A percentile compares a stretch with the other conserved stretches of the same genome.
Evolutionary conservation across 1,140 invertebrate species (phyloP).

Genomic region (Apocrypta bakeri): DNA sequence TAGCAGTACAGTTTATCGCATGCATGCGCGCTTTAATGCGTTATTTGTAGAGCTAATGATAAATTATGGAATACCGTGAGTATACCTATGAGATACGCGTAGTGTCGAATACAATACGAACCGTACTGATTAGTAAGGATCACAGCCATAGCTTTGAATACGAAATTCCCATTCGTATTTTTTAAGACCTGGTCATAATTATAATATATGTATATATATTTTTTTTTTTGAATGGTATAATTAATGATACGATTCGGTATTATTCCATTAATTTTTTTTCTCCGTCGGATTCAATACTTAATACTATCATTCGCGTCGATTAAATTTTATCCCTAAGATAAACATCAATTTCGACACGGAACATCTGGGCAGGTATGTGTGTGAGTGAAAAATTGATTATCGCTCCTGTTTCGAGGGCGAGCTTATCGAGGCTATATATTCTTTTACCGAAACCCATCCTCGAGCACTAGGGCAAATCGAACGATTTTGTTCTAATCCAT

Average conservation of each 20-base stretch:
- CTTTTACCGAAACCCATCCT: neutral
- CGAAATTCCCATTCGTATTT: slow-evolving; percentile 71
- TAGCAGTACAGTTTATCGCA: neutral
- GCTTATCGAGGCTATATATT: too few relatives aligned
- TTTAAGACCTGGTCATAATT: slow-evolving; percentile 68
- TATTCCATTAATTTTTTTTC: slow-evolving; percentile 56
- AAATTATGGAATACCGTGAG: slow-evolving; percentile 39
- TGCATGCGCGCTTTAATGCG: neutral
- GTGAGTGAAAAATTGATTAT: too few relatives aligned
- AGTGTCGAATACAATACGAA: slow-evolving; percentile 69
- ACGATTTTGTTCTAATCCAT: neutral
- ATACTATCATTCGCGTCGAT: too few relatives aligned
- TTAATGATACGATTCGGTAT: slow-evolving; percentile 64
- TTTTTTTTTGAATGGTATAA: slow-evolving; percentile 49
- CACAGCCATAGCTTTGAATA: slow-evolving; percentile 76
- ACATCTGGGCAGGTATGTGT: too few relatives aligned
- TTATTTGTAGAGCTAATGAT: slow-evolving; percentile 25
- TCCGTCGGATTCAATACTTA: too few relatives aligned
- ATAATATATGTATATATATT: slow-evolving; percentile 46
- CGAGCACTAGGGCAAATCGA: slow-evolving; percentile 8
- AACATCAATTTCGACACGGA: too few relatives aligned
- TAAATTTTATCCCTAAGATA: too few relatives aligned
- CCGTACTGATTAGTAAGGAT: slow-evolving; percentile 70
- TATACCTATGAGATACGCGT: slow-evolving; percentile 60
- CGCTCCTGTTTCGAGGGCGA: too few relatives aligned